Base-by-base conservation (phyloP, 1,140 invertebrate species). In the Streblospio benedicti region DNA sequence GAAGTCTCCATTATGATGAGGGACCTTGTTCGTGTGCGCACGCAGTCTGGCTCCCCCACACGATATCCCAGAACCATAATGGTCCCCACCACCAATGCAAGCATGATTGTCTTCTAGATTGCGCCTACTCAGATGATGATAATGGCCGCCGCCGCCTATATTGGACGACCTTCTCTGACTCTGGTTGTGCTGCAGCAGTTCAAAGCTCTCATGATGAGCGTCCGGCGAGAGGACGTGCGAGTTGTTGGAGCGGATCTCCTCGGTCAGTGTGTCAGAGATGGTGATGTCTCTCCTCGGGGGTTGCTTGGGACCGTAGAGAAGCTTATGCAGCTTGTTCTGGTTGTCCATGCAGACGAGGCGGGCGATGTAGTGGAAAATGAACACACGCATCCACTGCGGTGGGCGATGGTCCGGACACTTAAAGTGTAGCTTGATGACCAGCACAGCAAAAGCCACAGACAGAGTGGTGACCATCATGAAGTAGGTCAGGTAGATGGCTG, bases 401-500 rank as follows among this genome's bases (percentile, higher is more conserved):
- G 45, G 45, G 9, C 20, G 6, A 25, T 9, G 45, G 14, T 49
- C 45, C 6, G 45, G 6, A 6, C 6, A 16, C 25, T 49, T 49
- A 25, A 49, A 49, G 45, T 49, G 45, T 9, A 49, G 14, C 45
- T 49, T 49, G 14, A 49, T 27, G 14, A 49, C 45, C 6, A 49
- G 9, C 14, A 49, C 45, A 6, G 45, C 12, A 6, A 49, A 49
- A 6, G 45, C 45, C 14, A 49, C 45, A 23, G 45, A 6, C 25
- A 49, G 6, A 6, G 45, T 49, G 6, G 45, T 49, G 12, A 27
- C 20, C 25, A 49, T 14, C 45, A 49, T 49, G 45, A 49, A 49
- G 45, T 49, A 49, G 14, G 45, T 49, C 45, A 49, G 45, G 20
- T 49, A 49, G 25, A 49, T 49, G 14, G 45, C 45, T 49, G 45